phyloP scores from a whole-genome alignment of 2,797 vertebrate genomes.

The Pampus argenteus region DNA sequence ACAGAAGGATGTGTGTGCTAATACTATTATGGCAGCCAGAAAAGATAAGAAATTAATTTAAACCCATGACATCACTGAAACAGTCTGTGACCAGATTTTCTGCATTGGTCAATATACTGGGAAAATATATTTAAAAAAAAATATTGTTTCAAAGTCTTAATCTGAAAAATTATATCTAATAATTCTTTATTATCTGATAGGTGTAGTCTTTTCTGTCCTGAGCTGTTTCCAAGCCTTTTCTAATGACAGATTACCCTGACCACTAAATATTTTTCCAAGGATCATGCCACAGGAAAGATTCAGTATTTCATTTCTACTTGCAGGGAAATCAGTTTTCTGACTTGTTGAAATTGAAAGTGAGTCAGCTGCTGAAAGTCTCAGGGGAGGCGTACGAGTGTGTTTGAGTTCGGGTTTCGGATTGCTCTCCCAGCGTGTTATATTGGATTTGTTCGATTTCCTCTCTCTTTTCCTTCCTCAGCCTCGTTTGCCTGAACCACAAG shows the following conservation, averaged over 20 bases:
- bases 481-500: conserved; percentile 28
- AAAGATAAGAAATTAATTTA: conserved; percentile 23
- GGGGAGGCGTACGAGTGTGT: conserved; percentile 26
- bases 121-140: conserved; percentile 28
- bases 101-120: background rate
- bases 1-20: conserved; percentile 7
- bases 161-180: background rate
- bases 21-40: conserved; percentile 33
- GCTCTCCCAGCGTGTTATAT: conserved; percentile 15
- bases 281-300: conserved; percentile 24
- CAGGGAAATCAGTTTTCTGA: conserved; percentile 28
- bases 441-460: conserved; percentile 41
- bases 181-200: conserved; percentile 14
- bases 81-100: conserved; percentile 11
- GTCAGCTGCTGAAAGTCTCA: conserved; percentile 15
- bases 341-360: conserved; percentile 32
- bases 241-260: conserved; percentile 12
- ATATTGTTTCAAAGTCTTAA: background rate
- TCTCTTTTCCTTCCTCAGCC: conserved; percentile 23
- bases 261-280: conserved; percentile 1
- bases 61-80: conserved; percentile 19
- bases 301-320: conserved; percentile 19
- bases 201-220: background rate
- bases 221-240: background rate
- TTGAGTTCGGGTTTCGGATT: conserved; percentile 41